Base-by-base conservation (phyloP, 2,888 invertebrate genomes). In the Temnothorax ravouxi region DNA sequence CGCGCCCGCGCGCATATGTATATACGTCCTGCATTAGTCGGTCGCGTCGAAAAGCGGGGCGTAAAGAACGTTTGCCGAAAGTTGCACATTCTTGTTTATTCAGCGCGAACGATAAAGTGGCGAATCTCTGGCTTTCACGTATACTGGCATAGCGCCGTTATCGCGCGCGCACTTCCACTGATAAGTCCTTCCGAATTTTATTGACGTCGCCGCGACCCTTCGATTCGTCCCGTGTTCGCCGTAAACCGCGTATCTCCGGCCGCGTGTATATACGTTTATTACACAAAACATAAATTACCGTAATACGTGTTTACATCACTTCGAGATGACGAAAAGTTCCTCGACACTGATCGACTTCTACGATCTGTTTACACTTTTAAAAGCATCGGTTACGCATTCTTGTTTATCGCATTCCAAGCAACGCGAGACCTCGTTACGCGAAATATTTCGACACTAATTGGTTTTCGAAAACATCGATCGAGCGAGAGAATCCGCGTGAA, bases 71-170 rank as follows among this genome's bases (percentile, higher is more conserved):
- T 44, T 34, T 59, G 71, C n/a, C 62, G 76, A 82, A 82, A 88
- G 82, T 89, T 90, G 91, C 89, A 91, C 88, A 88, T 87, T 84
- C 84, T 86, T 88, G 86, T 90, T 92, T 88, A 89, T 87, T 85
- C 86, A 74, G 64, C 72, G 59, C 61, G 74, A 4, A 69, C 71
- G 89, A 91, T 91, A 91, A 89, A 74, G 54, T 11, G 81, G 82
- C 82, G 80, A 71, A 72, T 89, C 88, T 89, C 86, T 81, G 50
- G 64, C 56, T 84, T 64, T 86, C 61, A 0, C 44, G 44, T 62
- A n/a, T n/a, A 72, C 15, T 34, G 34, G 3, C 76, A 71, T 86
- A 34, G 79, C 59, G 66, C 52, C 84, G 84, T 91, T 91, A 90
- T 91, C 92, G 41, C 67, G 18, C 92, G 41, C 67, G 18, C 76